Evolutionary conservation across 2,888 invertebrate genomes (phyloP), one percentile per base, ranked within the genome.

Genomic region (Balanococcus diminutus): DNA sequence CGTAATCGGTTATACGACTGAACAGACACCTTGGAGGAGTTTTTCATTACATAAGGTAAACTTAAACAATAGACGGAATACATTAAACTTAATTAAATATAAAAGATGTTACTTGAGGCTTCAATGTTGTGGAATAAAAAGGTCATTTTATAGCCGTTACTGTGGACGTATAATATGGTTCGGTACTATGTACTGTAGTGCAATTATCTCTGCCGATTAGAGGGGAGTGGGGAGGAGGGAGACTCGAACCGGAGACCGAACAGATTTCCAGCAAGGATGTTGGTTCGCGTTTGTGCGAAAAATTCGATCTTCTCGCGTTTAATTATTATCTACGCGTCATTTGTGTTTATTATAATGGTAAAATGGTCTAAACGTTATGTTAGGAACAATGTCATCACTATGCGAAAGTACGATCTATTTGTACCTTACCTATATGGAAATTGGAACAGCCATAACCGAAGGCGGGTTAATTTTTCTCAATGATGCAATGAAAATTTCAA

Each of bases 11-110:
- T 82, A 75, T 75, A 32, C 82, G 82, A 82, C 22, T 82, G 46
- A 51, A 31, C 51, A 51, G 82, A 82, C 51, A 82, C 82, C 82
- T 82, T 82, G 82, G 82, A 82, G 82, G 46, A 82, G 82, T 82
- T 82, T 42, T 46, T 82, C 82, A 82, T 82, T 82, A 51, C 51
- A 82, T 42, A 51, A 82, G 82, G 56, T 51, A 31, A 42, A 82
- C 11, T 42, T 39, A 39, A 51, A 42, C 51, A 82, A 82, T 82
- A 82, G 51, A 82, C 82, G 51, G 82, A 82, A 82, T 82, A 82
- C 51, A 82, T 46, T 82, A 46, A 82, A 46, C 51, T 51, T 82
- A 82, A 82, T 46, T 42, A 46, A 82, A 82, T 51, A 82, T 51
- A 51, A 28, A 51, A 82, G 82, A 82, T 82, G 82, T 56, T 82